Evolutionary conservation across 2,113 vertebrate species (phyloP).

Genomic region (Typhlomys cinereus): DNA sequence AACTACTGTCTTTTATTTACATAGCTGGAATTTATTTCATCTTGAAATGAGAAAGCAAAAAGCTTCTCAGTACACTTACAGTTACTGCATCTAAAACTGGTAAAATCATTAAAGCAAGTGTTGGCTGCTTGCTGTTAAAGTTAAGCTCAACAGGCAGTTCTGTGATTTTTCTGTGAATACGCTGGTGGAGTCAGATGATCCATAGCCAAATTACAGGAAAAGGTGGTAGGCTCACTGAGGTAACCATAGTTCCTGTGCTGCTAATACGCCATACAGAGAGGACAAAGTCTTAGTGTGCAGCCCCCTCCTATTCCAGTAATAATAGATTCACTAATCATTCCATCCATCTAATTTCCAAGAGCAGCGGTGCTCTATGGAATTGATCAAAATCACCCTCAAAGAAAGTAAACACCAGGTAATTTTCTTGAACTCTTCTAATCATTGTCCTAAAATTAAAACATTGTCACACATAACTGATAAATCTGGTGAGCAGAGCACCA

Average conservation of each 20-base stretch:
- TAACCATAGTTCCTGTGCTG: not conserved
- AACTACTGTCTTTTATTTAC: not conserved
- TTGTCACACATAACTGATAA: not conserved
- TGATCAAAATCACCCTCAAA: not conserved
- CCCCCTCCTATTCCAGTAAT: not conserved
- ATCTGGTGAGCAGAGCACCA: not conserved
- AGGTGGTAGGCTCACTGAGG: not conserved
- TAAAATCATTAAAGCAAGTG: not conserved
- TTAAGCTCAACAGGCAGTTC: not conserved
- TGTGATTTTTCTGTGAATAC: not conserved
- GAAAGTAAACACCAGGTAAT: not conserved
- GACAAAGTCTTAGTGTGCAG: too few species aligned
- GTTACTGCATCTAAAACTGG: not conserved
- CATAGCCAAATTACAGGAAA: not conserved
- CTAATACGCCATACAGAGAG: too few species aligned
- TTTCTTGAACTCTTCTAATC: not conserved
- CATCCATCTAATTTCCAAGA: not conserved
- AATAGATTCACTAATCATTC: not conserved
- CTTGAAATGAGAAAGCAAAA: conserved; percentile 25
- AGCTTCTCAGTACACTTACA: not conserved
- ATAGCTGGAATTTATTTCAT: not conserved
- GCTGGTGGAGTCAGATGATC: too few species aligned
- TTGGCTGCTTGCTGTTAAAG: conserved; percentile 1
- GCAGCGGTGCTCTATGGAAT: not conserved
- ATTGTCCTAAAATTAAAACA: not conserved